phyloP scores from a whole-genome alignment of 2,113 vertebrate species.

The Raja brachyura region DNA sequence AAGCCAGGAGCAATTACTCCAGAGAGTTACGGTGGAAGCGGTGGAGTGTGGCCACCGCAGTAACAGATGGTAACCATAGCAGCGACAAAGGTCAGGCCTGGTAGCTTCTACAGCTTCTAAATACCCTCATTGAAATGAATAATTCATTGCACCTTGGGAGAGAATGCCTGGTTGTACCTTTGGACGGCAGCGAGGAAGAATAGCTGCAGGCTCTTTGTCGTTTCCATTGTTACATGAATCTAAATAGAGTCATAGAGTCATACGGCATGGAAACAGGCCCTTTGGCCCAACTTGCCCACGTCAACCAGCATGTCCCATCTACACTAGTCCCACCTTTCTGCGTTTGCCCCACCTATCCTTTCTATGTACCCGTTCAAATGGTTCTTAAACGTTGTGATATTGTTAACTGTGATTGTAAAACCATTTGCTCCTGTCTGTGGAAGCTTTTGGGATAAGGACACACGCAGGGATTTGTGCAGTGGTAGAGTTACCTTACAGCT shows the following conservation, averaged over 20 bases:
- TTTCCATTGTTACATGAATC: not conserved
- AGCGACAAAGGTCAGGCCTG: not conserved
- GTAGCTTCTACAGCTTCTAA: not conserved
- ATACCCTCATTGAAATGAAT: not conserved
- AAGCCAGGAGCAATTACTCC: not conserved
- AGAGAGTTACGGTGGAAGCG: not conserved
- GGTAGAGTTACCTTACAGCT: too few species aligned
- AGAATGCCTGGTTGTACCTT: not conserved
- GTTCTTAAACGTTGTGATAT: too few species aligned
- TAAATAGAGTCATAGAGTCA: not conserved
- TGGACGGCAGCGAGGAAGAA: not conserved
- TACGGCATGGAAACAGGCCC: too few species aligned
- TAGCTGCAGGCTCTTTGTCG: not conserved
- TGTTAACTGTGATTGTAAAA: too few species aligned
- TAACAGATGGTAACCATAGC: constrained; percentile 33
- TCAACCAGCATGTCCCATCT: too few species aligned
- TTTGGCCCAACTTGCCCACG: too few species aligned
- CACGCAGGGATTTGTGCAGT: not conserved
- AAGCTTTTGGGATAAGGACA: too few species aligned
- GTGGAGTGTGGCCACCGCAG: not conserved
- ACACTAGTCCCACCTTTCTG: too few species aligned
- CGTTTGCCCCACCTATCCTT: too few species aligned
- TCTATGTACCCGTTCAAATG: too few species aligned
- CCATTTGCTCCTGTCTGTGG: not conserved
- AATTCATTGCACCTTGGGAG: not conserved